These are phyloP conservation scores for Pangasius mekongensis DNA, from an alignment of 2,797 vertebrate species.

Conservation along the genomic window DNA sequence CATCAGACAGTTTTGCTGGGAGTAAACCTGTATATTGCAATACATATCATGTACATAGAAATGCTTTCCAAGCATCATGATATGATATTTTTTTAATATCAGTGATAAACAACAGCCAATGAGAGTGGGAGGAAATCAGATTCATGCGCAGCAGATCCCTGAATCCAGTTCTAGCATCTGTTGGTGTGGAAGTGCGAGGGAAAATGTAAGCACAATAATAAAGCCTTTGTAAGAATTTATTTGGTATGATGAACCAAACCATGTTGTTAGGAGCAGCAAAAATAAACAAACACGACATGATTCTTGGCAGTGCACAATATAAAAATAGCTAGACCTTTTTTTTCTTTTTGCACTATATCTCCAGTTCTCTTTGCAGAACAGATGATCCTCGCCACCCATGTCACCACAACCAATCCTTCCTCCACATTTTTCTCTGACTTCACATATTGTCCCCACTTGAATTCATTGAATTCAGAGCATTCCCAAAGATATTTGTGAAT, in stretches of 20 bases:
- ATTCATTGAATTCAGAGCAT: background rate
- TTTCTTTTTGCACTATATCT: background rate
- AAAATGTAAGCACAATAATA: background rate
- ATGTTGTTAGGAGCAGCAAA: background rate
- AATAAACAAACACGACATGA: background rate
- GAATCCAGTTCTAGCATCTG: background rate
- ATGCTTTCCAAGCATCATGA: background rate
- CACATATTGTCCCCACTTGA: background rate
- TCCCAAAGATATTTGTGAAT: background rate
- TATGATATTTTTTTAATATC: background rate
- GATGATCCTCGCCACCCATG: background rate
- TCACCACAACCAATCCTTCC: background rate
- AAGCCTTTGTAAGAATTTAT: background rate
- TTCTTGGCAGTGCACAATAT: background rate
- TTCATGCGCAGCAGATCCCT: background rate
- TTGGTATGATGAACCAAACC: background rate
- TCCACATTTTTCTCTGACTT: background rate
- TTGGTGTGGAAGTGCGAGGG: background rate
- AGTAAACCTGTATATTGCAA: background rate
- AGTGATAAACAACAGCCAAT: background rate
- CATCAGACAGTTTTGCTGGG: background rate
- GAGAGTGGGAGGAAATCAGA: background rate
- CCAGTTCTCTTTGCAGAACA: background rate
- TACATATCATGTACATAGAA: background rate
- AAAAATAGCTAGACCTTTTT: background rate